These are phyloP conservation scores for Polydrusus pterygomalis DNA, from an alignment of 2,888 invertebrate species.

Conservation along the genomic window DNA sequence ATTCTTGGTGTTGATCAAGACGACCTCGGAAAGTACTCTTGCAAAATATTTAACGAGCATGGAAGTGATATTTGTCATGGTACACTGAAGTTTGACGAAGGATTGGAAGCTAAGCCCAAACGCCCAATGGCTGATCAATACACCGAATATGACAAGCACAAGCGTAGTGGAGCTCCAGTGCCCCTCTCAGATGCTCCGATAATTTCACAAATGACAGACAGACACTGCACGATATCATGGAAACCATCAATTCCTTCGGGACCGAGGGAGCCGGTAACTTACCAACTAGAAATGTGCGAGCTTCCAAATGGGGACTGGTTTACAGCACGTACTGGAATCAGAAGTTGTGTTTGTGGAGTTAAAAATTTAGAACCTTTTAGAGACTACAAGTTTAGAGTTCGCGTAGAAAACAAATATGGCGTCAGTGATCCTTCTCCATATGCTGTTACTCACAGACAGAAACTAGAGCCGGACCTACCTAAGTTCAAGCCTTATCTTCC, in stretches of 20 bases:
- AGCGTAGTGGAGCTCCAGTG: conserved; percentile 88
- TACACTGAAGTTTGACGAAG: conserved; percentile 82
- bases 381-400: conserved; percentile 95
- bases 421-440: conserved; percentile 97
- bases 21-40: conserved; percentile 90
- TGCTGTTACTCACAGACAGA: conserved; percentile 86
- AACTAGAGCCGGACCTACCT: conserved; percentile 86
- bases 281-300: conserved; percentile 96
- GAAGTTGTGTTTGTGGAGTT: conserved; percentile 93
- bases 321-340: conserved; percentile 87
- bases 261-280: conserved; percentile 92
- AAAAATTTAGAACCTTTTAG: conserved; percentile 92
- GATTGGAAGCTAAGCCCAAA: conserved; percentile 79
- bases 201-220: conserved; percentile 93
- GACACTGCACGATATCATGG: conserved; percentile 93
- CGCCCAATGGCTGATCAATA: conserved; percentile 86
- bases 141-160: conserved; percentile 88
- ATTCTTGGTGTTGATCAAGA: conserved; percentile 85
- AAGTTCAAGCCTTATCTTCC: conserved; percentile 87
- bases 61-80: conserved; percentile 89
- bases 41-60: conserved; percentile 88
- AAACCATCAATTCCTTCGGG: conserved; percentile 92
- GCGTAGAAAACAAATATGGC: conserved; percentile 97
- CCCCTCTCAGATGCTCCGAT: conserved; percentile 93
- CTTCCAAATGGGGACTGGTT: conserved; percentile 95